Percentiles rank a stretch among this genome's conserved stretches.
Conservation (phyloP, 1,140 invertebrate genomes). For the Holotrichia oblita region DNA sequence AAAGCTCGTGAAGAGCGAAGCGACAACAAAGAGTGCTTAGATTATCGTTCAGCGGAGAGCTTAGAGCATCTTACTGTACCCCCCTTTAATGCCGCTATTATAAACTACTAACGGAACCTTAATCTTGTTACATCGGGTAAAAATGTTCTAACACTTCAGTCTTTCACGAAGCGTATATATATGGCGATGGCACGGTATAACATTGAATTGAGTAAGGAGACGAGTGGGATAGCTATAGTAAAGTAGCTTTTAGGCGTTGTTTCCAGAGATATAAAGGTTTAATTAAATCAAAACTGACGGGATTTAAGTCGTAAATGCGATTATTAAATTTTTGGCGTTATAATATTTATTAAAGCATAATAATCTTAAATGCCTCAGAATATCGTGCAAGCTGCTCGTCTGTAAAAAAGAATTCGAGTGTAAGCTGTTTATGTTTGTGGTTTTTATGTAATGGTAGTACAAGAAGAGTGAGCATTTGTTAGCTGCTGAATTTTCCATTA, state of each 20-base stretch:
- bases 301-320: slow-evolving; percentile 15
- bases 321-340: slow-evolving; percentile 9
- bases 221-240: no score
- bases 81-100: slow-evolving; percentile 50
- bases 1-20: background rate
- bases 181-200: background rate
- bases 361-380: no score
- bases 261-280: background rate
- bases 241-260: background rate
- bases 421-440: no score
- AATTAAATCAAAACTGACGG: slow-evolving; percentile 4
- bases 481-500: no score
- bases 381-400: no score
- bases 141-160: slow-evolving; percentile 44
- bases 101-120: slow-evolving; percentile 48
- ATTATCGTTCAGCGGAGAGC: slow-evolving; percentile 44
- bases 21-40: slow-evolving; percentile 44
- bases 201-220: background rate
- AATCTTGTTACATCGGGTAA: slow-evolving; percentile 48
- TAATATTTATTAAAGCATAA: slow-evolving; percentile 1
- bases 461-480: no score
- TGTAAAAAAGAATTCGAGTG: no score
- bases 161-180: slow-evolving; percentile 14
- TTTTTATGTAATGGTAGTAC: no score
- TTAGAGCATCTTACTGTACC: slow-evolving; percentile 45